Evolutionary conservation across 1,140 invertebrate species (phyloP), one percentile per base, ranked within the genome.

Genomic region (Linepithema humile): DNA sequence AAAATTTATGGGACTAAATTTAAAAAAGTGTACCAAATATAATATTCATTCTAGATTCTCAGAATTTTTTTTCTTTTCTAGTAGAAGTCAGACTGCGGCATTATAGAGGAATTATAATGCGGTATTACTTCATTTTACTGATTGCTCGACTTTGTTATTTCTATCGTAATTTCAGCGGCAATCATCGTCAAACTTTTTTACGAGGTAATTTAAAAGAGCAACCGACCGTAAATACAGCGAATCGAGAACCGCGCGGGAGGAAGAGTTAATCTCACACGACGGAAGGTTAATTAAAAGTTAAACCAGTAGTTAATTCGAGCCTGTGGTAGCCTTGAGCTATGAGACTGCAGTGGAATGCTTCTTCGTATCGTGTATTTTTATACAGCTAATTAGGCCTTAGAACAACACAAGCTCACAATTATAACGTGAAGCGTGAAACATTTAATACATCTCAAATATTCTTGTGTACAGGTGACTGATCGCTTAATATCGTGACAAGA

Each of bases 251-350:
- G 45, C 29, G 74, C 40, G 40, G 29, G 12, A 55, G 35, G 23
- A 78, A 40, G 75, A 80, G 64, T 70, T 80, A 80, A 80, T 70
- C 50, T 69, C 64, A 4, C 38, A 35, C 32, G 59, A 75, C 7
- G 48, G 48, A 23, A 55, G 32, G 26, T 80, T 69, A 80, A 80
- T 80, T 69, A 50, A 69, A 80, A 80, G 48, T 43, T 69, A 9
- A 23, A n/a, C 10, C 48, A 55, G 43, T 43, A 80, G n/a, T 57
- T 60, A 12, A 38, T 40, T 40, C 45, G 29, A 55, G 23, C n/a
- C n/a, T 43, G 20, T 1, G 32, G 2, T 38, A 9, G 23, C 32
- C 45, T 77, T 50, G 43, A 48, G 65, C 32, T 23, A 6, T 64
- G 20, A 15, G 5, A 29, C 15, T 32, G 43, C n/a, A 43, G 53